Base-by-base conservation (phyloP, 2,888 invertebrate genomes). In the Drosophila algonquin region DNA sequence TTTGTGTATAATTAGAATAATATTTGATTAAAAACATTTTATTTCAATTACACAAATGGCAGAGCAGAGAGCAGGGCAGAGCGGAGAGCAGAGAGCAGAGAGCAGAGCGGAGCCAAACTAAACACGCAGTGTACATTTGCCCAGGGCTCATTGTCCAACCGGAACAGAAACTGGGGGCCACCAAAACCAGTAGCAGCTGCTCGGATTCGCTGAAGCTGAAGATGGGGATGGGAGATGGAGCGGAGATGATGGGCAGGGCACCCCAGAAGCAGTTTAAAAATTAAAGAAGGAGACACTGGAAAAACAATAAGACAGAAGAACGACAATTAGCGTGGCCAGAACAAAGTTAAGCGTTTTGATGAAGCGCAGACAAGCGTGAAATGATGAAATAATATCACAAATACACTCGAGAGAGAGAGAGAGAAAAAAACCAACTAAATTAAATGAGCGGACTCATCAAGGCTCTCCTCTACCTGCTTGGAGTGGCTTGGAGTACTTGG, bases 11-110 rank as follows among this genome's bases (percentile, higher is more conserved):
- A 86, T 89, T 87, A 85, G 80, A 85, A 86, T 85, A 86, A 89
- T 87, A 89, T 87, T 89, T 86, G 78, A 84, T 77, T 87, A 80
- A 73, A 77, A 89, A 86, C 87, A 89, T 87, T 89, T 86, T 85
- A 89, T 89, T 86, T 89, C 89, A 89, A 86, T 86, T 89, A 84
- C 74, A 64, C 64, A 63, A 74, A 63, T 70, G 63, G 63, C 75
- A 69, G 63, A 62, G 45, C 50, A 27, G 35, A 21, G 21, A 21
- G 63, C 69, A 69, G 63, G 60, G 68, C 67, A 70, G 32, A 30
- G 30, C 8, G 30, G 10, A 14, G 45, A 45, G 45, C 45, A 27
- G 35, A 68, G 56, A 63, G 68, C 24, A 30, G 30, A 70, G 32
- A 30, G 30, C 14, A 14, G 44, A 50, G 45, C 50, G 32, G 35